Conservation (phyloP, 2,113 vertebrate species). For the Stegostoma tigrinum region DNA sequence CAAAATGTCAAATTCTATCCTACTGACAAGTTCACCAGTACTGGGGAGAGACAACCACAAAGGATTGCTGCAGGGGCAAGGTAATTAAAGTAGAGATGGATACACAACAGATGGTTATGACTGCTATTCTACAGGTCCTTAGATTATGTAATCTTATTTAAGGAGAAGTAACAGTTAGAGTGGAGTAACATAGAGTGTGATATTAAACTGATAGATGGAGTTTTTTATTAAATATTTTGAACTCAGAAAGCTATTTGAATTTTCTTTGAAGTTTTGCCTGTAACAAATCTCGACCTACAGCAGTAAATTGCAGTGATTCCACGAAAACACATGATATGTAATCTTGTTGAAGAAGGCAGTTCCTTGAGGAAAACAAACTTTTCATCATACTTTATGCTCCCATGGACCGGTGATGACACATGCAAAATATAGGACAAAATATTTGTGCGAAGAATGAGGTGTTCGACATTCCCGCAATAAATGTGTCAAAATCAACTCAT, state of each 20-base stretch:
- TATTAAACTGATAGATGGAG: neutral
- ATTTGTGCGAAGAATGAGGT: neutral
- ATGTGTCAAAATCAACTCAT: neutral
- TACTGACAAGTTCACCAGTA: neutral
- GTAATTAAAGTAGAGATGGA: neutral
- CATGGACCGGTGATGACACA: neutral
- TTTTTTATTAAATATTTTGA: neutral
- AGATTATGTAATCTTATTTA: neutral
- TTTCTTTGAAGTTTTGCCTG: neutral
- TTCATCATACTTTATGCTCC: neutral
- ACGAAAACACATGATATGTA: neutral
- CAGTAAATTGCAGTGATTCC: neutral
- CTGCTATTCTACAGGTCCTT: neutral
- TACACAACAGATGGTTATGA: neutral
- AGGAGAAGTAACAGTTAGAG: neutral
- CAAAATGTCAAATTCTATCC: neutral
- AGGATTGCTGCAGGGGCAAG: neutral
- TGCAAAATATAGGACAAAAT: neutral
- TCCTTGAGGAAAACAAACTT: neutral
- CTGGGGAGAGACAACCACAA: neutral
- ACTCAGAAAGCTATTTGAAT: neutral
- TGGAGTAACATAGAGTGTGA: neutral
- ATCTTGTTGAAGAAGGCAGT: neutral
- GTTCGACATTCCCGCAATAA: neutral
- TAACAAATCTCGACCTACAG: neutral